Conservation (phyloP, 2,113 vertebrate species). For the Lonchura striata region DNA sequence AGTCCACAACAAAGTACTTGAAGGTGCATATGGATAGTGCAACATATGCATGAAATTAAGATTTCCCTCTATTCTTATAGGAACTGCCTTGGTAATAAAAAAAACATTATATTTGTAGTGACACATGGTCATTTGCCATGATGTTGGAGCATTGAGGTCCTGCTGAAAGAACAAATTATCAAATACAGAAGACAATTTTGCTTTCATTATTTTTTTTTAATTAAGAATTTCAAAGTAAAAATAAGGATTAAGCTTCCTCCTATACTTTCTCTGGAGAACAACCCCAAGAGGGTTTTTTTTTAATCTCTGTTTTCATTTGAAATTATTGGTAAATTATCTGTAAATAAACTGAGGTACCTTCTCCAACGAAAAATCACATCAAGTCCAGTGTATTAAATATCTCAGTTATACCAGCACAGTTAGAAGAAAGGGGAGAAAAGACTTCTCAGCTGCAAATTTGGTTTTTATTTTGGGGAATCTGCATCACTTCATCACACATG, state of each 20-base stretch:
- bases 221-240: background rate
- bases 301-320: background rate
- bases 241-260: background rate
- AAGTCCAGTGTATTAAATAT: background rate
- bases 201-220: background rate
- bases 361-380: background rate
- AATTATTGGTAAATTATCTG: background rate
- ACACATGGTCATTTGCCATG: background rate
- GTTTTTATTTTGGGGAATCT: background rate
- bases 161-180: background rate
- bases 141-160: background rate
- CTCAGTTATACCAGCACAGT: background rate
- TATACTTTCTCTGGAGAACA: background rate
- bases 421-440: background rate
- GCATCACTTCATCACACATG: accelerated
- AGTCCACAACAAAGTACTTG: background rate
- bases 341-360: background rate
- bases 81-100: background rate
- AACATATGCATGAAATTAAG: background rate
- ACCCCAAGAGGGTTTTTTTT: background rate
- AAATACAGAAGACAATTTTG: background rate
- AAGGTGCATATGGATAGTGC: background rate
- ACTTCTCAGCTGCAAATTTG: background rate
- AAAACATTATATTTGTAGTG: background rate
- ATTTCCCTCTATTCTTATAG: background rate